Conservation (phyloP, 2,113 vertebrate genomes). For the Phylloscopus trochilus region DNA sequence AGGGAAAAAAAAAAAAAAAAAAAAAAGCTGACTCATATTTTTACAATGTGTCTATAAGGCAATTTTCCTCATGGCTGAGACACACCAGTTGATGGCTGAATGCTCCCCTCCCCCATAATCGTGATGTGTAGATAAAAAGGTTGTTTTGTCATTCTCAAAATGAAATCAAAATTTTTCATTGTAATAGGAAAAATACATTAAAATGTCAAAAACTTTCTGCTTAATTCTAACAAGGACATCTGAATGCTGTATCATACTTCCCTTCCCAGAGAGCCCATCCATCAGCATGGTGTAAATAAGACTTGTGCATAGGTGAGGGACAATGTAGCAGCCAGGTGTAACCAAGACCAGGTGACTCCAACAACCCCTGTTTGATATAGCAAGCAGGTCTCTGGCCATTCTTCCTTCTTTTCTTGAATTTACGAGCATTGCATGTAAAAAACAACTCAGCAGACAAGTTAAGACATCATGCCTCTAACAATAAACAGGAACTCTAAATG, state of each 20-base stretch:
- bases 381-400: background rate
- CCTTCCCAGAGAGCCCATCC: background rate
- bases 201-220: background rate
- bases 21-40: slow-evolving; percentile 4
- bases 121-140: background rate
- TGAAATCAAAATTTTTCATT: background rate
- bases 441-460: background rate
- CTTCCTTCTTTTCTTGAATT: background rate
- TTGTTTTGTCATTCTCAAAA: background rate
- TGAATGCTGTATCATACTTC: background rate
- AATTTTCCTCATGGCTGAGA: background rate
- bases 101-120: background rate
- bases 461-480: background rate
- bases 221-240: background rate
- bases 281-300: background rate
- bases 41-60: slow-evolving; percentile 35
- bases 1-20: background rate
- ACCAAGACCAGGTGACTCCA: background rate
- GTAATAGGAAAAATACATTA: background rate
- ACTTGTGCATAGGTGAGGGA: background rate
- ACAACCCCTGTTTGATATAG: background rate
- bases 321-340: background rate
- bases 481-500: slow-evolving; percentile 18
- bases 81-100: background rate
- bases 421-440: background rate